Conservation (phyloP, 1,140 invertebrate genomes). For the Sarcophaga peregrina region DNA sequence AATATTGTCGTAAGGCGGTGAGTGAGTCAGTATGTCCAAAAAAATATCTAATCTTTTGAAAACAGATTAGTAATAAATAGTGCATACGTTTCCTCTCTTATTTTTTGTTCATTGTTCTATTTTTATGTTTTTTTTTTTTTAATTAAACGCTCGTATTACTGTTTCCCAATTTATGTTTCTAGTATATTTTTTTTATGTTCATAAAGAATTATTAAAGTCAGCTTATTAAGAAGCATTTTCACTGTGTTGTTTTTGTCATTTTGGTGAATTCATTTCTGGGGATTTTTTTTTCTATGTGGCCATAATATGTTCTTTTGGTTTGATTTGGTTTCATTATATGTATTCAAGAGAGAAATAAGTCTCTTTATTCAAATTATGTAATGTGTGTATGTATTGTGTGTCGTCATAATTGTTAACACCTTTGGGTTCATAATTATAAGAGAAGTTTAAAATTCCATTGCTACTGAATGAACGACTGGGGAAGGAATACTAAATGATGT, state of each 20-base stretch:
- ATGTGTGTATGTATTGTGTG: background rate
- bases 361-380: background rate
- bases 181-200: no score
- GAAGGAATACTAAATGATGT: background rate
- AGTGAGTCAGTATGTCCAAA: slow-evolving; percentile 38
- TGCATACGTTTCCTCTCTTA: background rate
- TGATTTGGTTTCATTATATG: background rate
- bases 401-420: background rate
- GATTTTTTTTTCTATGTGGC: no score
- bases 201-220: no score
- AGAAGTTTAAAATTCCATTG: no score
- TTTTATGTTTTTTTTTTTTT: no score
- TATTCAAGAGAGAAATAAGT: background rate
- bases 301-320: background rate
- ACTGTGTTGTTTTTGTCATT: no score
- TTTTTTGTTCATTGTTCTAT: background rate
- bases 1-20: slow-evolving; percentile 31
- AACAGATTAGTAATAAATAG: background rate
- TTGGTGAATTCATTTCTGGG: no score
- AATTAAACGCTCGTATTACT: no score
- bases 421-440: background rate
- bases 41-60: background rate
- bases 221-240: no score
- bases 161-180: no score
- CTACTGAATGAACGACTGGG: background rate